Conservation (phyloP, 2,113 vertebrate genomes). For the Pleuronectes platessa region DNA sequence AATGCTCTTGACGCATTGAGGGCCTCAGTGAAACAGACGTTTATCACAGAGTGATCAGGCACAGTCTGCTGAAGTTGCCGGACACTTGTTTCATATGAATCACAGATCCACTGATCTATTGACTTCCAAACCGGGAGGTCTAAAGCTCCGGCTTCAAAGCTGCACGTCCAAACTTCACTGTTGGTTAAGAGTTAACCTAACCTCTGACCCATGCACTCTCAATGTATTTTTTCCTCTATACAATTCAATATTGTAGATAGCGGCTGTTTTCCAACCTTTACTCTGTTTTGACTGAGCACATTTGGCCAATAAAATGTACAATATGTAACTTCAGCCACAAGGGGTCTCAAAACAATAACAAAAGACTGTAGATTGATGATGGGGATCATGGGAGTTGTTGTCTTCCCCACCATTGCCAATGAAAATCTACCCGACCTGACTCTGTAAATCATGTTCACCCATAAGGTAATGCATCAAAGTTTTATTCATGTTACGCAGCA, state of each 20-base stretch:
- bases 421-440: too few relatives aligned
- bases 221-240: not conserved
- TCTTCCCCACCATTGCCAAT: not conserved
- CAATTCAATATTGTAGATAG: not conserved
- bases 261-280: too few relatives aligned
- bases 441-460: too few relatives aligned
- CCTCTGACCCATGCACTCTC: not conserved
- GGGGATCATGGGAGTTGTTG: not conserved
- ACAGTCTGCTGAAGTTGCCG: conserved; percentile 57
- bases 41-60: conserved; percentile 63
- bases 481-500: too few relatives aligned
- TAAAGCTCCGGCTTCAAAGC: not conserved
- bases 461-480: too few relatives aligned
- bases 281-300: not conserved
- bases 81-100: conserved; percentile 53
- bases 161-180: not conserved
- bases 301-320: not conserved
- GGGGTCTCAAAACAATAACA: not conserved
- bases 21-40: conserved; percentile 63
- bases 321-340: not conserved
- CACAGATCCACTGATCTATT: conserved; percentile 14
- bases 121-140: conserved; percentile 12
- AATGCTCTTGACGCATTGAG: conserved; percentile 54
- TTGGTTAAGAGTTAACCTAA: not conserved
- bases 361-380: not conserved